Evolutionary conservation across 2,113 vertebrate genomes (phyloP).

Genomic region (Alligator sinensis): DNA sequence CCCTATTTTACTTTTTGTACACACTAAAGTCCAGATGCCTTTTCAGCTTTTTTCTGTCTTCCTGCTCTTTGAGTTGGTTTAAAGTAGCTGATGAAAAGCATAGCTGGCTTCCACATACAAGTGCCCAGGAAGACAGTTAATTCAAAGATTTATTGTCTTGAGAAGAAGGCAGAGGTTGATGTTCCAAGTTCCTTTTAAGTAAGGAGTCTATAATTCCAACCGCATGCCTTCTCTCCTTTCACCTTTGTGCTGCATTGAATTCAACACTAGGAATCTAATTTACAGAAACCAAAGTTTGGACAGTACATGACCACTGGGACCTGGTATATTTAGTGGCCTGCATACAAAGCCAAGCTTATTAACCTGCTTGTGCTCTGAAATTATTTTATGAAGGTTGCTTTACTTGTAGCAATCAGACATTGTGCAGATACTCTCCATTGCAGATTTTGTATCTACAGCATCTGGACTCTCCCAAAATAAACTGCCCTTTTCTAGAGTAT

Average conservation of each 20-base stretch:
- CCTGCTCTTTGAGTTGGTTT: neutral
- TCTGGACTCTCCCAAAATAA: slow-evolving; percentile 13
- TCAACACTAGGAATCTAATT: slow-evolving; percentile 7
- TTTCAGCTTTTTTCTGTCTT: slow-evolving; percentile 43
- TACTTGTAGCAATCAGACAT: neutral
- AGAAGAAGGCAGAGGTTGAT: neutral
- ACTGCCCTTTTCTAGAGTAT: neutral
- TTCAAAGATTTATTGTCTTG: slow-evolving; percentile 32
- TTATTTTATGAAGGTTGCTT: neutral
- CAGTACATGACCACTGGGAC: neutral
- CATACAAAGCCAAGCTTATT: neutral
- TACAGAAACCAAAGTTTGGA: neutral
- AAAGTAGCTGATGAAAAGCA: slow-evolving; percentile 1
- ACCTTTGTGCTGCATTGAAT: neutral
- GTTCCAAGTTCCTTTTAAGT: neutral
- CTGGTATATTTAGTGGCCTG: neutral
- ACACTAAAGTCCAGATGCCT: neutral
- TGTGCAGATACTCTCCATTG: neutral
- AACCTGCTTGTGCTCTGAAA: slow-evolving; percentile 4
- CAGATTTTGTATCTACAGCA: neutral
- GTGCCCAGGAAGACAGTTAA: slow-evolving; percentile 16
- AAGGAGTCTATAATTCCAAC: neutral
- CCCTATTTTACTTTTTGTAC: slow-evolving; percentile 55
- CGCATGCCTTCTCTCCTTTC: neutral
- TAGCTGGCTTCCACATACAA: neutral